Conservation (phyloP, 2,888 invertebrate genomes). For the Platypus cylindrus region DNA sequence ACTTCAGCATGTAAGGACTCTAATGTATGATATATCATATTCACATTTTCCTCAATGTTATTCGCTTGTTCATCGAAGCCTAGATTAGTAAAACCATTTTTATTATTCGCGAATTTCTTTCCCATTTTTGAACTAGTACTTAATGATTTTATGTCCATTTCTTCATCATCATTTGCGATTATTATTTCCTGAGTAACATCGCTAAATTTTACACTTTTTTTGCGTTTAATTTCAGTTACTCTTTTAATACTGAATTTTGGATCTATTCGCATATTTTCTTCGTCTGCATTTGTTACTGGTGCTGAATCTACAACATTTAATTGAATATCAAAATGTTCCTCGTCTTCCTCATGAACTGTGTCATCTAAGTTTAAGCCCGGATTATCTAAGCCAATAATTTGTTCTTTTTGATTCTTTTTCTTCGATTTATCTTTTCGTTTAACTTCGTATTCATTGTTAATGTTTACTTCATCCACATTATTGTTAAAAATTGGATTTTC, state of each 20-base stretch:
- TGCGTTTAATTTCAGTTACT: slow-evolving; percentile 9
- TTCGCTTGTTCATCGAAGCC: slow-evolving; percentile 20
- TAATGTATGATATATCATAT: slow-evolving; percentile 24
- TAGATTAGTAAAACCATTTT: slow-evolving; percentile 21
- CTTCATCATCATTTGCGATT: slow-evolving; percentile 25
- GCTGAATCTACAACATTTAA: slow-evolving; percentile 24
- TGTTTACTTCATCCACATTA: slow-evolving; percentile 5
- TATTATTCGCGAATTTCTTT: slow-evolving; percentile 13
- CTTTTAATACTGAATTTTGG: slow-evolving; percentile 8
- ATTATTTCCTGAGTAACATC: slow-evolving; percentile 24
- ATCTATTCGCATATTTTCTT: slow-evolving; percentile 4
- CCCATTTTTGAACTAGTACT: slow-evolving; percentile 11
- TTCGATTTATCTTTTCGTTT: slow-evolving; percentile 14
- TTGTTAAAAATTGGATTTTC: slow-evolving; percentile 20
- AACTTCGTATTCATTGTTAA: slow-evolving; percentile 13
- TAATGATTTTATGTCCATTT: slow-evolving; percentile 16
- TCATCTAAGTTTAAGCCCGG: slow-evolving; percentile 18
- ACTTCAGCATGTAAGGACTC: slow-evolving; percentile 31
- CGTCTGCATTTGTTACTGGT: slow-evolving; percentile 3
- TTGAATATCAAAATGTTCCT: slow-evolving; percentile 21
- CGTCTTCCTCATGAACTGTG: too few species aligned
- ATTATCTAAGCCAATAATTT: slow-evolving; percentile 17
- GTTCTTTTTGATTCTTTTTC: slow-evolving; percentile 13
- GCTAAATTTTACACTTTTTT: slow-evolving; percentile 25
- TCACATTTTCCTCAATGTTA: slow-evolving; percentile 25